Percentiles rank a stretch among this genome's conserved stretches.
These are phyloP conservation scores for Siderastrea radians DNA, from an alignment of 92 coral and sea anemone species.

Conservation along the genomic window DNA sequence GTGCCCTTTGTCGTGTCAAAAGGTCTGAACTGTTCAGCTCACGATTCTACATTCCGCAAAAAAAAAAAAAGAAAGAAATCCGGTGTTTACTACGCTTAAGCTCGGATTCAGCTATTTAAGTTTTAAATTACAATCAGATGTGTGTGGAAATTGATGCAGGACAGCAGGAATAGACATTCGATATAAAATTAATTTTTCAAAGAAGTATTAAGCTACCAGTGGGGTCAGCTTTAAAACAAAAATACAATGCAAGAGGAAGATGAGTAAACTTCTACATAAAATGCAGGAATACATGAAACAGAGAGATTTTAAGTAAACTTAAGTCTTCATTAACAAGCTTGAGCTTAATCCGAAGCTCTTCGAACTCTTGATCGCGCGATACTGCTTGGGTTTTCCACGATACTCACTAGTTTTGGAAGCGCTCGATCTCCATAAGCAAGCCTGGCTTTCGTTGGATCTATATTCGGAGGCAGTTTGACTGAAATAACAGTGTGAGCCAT, in stretches of 20 bases:
- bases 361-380: neutral
- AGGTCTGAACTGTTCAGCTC: slow-evolving; percentile 89
- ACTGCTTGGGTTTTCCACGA: neutral
- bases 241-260: no score
- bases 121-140: no score
- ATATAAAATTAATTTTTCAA: no score
- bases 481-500: slow-evolving; percentile 97
- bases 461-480: slow-evolving; percentile 89
- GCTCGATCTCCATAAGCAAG: slow-evolving; percentile 97
- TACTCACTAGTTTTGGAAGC: slow-evolving; percentile 93
- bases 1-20: slow-evolving; percentile 88
- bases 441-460: slow-evolving; percentile 93
- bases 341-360: neutral
- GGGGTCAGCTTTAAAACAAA: no score
- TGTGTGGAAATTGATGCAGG: no score
- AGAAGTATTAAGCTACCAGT: no score
- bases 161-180: no score
- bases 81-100: neutral
- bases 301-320: neutral
- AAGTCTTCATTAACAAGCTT: no score
- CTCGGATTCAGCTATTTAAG: no score
- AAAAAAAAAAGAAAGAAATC: neutral
- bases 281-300: neutral
- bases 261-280: no score
- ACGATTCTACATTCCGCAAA: slow-evolving; percentile 68